A percentile compares a stretch with the other conserved stretches of the same genome.
These are phyloP conservation scores for Gracilinanus agilis DNA, from an alignment of 2,113 vertebrate genomes.

Conservation along the genomic window DNA sequence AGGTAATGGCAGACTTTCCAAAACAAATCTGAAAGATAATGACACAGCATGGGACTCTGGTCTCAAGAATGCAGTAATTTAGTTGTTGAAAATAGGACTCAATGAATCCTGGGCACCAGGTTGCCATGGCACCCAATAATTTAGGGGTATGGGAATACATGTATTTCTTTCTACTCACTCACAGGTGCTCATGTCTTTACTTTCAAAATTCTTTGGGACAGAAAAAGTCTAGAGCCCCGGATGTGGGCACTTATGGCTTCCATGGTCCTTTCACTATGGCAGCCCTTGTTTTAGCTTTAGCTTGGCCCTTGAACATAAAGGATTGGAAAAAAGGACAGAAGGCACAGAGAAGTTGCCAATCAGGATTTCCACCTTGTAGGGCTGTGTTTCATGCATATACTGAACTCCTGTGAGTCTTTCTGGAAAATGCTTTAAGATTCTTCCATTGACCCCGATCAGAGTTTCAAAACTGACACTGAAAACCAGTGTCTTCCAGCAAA, in stretches of 20 bases:
- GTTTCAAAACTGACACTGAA: not conserved
- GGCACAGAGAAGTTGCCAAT: not conserved
- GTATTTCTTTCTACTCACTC: too few species aligned
- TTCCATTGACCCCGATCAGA: not conserved
- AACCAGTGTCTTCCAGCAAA: not conserved
- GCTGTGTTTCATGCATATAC: too few species aligned
- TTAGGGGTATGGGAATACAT: too few species aligned
- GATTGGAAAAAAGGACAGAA: not conserved
- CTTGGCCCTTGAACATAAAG: not conserved
- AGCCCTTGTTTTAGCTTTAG: too few species aligned
- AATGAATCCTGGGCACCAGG: not conserved
- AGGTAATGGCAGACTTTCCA: not conserved
- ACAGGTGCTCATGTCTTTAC: too few species aligned
- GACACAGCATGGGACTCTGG: not conserved
- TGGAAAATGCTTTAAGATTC: too few species aligned
- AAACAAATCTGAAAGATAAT: conserved; percentile 22
- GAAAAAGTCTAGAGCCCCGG: too few species aligned
- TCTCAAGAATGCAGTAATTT: conserved; percentile 11
- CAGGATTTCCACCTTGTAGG: not conserved
- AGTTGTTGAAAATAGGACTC: conserved; percentile 21
- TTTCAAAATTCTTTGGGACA: too few species aligned
- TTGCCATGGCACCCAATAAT: too few species aligned
- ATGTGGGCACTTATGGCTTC: too few species aligned
- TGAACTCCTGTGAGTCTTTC: not conserved
- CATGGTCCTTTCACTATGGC: too few species aligned